Percentiles rank a stretch among this genome's conserved stretches.
Evolutionary conservation across 37 sponge, comb jelly and placozoan species (phyloP).

Genomic region (Axinella damicornis): DNA sequence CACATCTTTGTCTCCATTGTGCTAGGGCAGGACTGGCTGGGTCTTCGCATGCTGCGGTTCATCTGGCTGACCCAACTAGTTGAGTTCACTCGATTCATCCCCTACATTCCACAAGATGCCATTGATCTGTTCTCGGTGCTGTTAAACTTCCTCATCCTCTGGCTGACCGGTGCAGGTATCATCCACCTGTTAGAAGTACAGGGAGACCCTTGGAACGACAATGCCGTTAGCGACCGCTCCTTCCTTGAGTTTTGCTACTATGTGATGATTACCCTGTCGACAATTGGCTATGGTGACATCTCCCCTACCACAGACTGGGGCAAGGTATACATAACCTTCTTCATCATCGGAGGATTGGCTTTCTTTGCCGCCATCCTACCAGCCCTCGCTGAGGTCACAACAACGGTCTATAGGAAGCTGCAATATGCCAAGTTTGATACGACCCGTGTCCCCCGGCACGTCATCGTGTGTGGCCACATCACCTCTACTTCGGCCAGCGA

Average conservation of each 20-base stretch:
- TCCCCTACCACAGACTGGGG: constrained; percentile 67
- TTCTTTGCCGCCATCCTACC: constrained; percentile 63
- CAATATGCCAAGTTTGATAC: constrained; percentile 45
- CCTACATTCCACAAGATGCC: constrained; percentile 15
- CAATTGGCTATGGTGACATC: constrained; percentile 92
- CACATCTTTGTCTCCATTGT: constrained; percentile 57
- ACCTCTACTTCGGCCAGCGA: constrained; percentile 38
- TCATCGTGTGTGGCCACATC: constrained; percentile 81
- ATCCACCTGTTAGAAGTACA: constrained; percentile 75
- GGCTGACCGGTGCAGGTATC: constrained; percentile 69
- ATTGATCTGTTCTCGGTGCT: constrained; percentile 36
- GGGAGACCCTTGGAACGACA: constrained; percentile 85
- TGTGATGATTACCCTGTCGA: constrained; percentile 84
- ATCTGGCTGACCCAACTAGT: constrained; percentile 55
- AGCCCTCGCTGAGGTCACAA: constrained; percentile 24
- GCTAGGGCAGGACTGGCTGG: constrained; percentile 75
- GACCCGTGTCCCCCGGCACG: constrained; percentile 32
- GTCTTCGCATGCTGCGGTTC: constrained; percentile 63
- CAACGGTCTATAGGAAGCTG: constrained; percentile 11
- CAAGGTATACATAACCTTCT: constrained; percentile 69
- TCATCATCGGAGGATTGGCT: constrained; percentile 76
- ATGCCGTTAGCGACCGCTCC: not conserved
- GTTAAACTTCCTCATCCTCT: constrained; percentile 47
- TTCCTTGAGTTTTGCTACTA: constrained; percentile 66
- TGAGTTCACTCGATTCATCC: constrained; percentile 37